Conservation (phyloP, 2,113 vertebrate genomes). For the Illadopsis cleaveri region DNA sequence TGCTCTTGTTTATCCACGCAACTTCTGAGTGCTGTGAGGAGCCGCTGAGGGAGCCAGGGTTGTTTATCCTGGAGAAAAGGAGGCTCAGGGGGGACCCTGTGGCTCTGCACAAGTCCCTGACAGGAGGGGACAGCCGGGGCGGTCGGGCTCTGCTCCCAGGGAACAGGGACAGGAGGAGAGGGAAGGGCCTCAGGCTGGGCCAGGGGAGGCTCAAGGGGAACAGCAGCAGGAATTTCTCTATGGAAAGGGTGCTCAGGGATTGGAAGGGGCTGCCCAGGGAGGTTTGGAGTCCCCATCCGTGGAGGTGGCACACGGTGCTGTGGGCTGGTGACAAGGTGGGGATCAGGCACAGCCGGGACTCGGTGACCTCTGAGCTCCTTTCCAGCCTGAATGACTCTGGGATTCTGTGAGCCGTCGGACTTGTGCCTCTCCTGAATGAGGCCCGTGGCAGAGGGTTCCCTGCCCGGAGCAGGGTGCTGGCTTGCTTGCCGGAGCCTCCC, state of each 20-base stretch:
- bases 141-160: not conserved
- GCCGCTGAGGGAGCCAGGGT: not conserved
- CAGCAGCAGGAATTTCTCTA: accelerated
- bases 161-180: not conserved
- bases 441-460: not conserved
- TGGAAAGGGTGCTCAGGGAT: accelerated
- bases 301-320: not conserved
- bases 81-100: not conserved
- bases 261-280: not conserved
- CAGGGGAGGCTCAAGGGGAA: accelerated
- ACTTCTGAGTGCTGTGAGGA: not conserved
- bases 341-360: not conserved
- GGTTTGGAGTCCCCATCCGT: not conserved
- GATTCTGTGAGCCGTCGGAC: not conserved
- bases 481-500: not conserved
- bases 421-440: not conserved
- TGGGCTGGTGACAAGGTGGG: not conserved
- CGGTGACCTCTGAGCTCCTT: not conserved
- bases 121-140: not conserved
- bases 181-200: not conserved
- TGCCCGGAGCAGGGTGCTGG: accelerated
- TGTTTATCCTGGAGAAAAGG: not conserved
- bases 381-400: accelerated
- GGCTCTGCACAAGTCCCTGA: not conserved
- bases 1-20: not conserved